A percentile compares a stretch with the other conserved stretches of the same genome.
These are phyloP conservation scores for Penaeus chinensis DNA, from an alignment of 1,140 invertebrate species.

Conservation along the genomic window DNA sequence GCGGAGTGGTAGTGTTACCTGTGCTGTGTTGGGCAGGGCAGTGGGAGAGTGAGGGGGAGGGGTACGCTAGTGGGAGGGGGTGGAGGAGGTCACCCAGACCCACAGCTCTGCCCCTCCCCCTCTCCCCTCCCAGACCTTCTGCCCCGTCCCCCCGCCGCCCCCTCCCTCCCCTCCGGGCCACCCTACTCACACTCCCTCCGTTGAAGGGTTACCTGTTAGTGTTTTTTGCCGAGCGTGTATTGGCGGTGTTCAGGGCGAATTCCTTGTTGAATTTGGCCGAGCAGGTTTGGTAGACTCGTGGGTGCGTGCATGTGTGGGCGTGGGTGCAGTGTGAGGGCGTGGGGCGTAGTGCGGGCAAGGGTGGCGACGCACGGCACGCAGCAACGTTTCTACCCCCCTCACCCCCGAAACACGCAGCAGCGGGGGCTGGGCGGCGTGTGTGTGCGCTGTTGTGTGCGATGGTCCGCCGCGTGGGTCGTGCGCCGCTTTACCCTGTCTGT, in stretches of 20 bases:
- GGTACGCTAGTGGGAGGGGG: background rate
- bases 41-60: slow-evolving; percentile 27
- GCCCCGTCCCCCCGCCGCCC: background rate
- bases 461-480: background rate
- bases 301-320: background rate
- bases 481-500: no score
- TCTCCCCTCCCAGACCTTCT: background rate
- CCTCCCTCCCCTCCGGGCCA: background rate
- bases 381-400: no score
- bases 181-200: no score
- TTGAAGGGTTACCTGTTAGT: no score
- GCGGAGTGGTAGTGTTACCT: slow-evolving; percentile 61
- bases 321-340: background rate
- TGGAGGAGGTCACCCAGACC: slow-evolving; percentile 19
- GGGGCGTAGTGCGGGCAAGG: slow-evolving; percentile 1
- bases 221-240: no score
- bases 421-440: slow-evolving; percentile 8
- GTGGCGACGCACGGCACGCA: no score
- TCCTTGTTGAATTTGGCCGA: no score
- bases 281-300: no score
- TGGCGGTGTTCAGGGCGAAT: no score
- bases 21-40: slow-evolving; percentile 49
- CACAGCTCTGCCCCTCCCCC: background rate
- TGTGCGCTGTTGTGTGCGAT: background rate
- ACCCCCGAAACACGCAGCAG: no score